These are phyloP conservation scores for Neostethus bicornis DNA, from an alignment of 2,797 vertebrate species.

Conservation along the genomic window DNA sequence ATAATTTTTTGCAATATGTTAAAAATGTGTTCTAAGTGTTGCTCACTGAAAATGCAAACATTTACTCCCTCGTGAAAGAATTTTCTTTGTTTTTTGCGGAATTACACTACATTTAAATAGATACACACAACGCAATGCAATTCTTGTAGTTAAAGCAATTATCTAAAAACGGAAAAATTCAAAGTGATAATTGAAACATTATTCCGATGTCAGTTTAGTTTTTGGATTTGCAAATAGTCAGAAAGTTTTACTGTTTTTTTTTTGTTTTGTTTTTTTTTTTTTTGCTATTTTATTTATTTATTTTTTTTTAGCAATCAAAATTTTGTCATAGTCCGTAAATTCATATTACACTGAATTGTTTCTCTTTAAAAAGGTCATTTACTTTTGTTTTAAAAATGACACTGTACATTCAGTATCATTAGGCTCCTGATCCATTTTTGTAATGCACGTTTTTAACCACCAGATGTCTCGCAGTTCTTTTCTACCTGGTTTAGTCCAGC, in stretches of 20 bases:
- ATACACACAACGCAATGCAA: neutral
- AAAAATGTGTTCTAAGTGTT: slow-evolving; percentile 22
- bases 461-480: slow-evolving; percentile 46
- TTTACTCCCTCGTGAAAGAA: slow-evolving; percentile 3
- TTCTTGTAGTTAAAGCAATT: slow-evolving; percentile 21
- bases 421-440: slow-evolving; percentile 38
- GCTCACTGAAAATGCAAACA: slow-evolving; percentile 25
- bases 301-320: neutral
- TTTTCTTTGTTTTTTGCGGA: slow-evolving; percentile 32
- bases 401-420: neutral
- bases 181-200: slow-evolving; percentile 1
- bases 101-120: slow-evolving; percentile 14
- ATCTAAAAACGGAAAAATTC: slow-evolving; percentile 15
- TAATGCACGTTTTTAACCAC: slow-evolving; percentile 48
- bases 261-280: too few species aligned
- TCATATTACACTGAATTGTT: neutral
- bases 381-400: neutral
- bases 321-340: neutral
- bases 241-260: neutral
- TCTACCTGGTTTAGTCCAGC: too few species aligned
- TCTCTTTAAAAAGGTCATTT: neutral
- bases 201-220: neutral
- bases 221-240: neutral
- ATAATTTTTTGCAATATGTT: slow-evolving; percentile 24
- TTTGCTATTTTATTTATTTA: too few species aligned